Evolutionary conservation across 2,888 invertebrate species (phyloP), one percentile per base, ranked within the genome.

Genomic region (Ophioninae sp.): DNA sequence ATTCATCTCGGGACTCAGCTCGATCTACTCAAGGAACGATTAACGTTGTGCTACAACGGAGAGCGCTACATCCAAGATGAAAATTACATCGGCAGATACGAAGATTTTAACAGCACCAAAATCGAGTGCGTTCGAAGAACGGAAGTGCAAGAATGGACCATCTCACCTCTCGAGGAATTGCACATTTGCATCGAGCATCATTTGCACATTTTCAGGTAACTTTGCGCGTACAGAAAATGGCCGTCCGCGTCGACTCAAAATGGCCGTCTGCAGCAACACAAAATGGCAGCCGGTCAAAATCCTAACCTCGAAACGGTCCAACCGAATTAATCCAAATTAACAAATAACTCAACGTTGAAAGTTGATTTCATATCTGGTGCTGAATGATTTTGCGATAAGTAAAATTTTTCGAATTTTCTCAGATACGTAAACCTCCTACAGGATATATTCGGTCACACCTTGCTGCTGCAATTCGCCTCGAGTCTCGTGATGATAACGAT

Each of bases 401-500:
- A 57, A 70, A 20, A 8, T 17, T 39, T 23, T 23, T 69, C 30
- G 30, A 56, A 62, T 73, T 57, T 65, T 81, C 62, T 23, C 61
- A 86, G 85, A 77, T 82, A 77, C 67, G 75, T 78, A 37, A 72
- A 57, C 17, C 73, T 80, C 21, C 37, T 86, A 61, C 85, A 85
- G 20, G 59, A 57, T 30, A 81, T 83, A 59, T 86, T 86, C 56
- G 73, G 75, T 59, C 61, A 81, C 30, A 83, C 82, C 17, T 76
- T 86, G 76, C 65, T 86, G 62, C 76, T 85, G 10, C 86, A 86
- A 80, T 86, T 86, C 20, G 85, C 79, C 56, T 78, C 86, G 37
- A 86, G 86, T 39, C 83, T 86, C 21, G 21, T 86, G 7, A 86
- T 86, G 81, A 86, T 85, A 21, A 80, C 85, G 13, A 77, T 86